phyloP scores from a whole-genome alignment of 2,888 invertebrate genomes.

The Oscheius sp. region DNA sequence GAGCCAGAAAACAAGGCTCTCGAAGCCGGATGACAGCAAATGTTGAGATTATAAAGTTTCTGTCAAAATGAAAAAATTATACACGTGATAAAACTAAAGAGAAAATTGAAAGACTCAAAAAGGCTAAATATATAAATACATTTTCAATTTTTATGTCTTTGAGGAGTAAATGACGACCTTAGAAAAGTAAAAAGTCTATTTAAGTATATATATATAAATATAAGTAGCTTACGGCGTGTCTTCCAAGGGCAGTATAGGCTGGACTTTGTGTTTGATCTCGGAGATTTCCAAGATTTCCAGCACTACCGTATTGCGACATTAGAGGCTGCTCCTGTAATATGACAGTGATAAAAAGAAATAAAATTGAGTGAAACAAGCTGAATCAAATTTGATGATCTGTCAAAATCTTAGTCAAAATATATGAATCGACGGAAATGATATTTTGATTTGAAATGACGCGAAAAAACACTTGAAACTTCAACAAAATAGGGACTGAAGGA shows the following conservation, averaged over 20 bases:
- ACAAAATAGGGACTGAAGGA: no score
- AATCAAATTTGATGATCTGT: background rate
- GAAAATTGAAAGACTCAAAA: background rate
- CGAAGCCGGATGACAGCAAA: slow-evolving; percentile 7
- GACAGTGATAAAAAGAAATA: background rate
- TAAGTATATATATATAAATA: no score
- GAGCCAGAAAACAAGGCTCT: slow-evolving; percentile 26
- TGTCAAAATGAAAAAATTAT: no score
- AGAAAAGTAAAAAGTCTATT: no score
- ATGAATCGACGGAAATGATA: no score
- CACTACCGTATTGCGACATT: slow-evolving; percentile 61
- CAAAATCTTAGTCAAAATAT: no score
- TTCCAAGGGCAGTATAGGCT: slow-evolving; percentile 59
- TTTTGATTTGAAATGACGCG: no score
- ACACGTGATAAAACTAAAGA: background rate
- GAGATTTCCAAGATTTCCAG: slow-evolving; percentile 51
- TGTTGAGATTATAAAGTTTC: background rate
- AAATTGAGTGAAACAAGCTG: background rate
- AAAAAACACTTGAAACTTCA: no score
- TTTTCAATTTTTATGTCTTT: no score
- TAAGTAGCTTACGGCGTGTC: slow-evolving; percentile 45
- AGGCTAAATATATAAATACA: no score
- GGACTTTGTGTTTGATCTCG: slow-evolving; percentile 53
- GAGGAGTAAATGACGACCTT: no score
- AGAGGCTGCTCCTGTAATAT: background rate